Base-by-base conservation (phyloP, 2,113 vertebrate genomes). In the Irena cyanogastra region DNA sequence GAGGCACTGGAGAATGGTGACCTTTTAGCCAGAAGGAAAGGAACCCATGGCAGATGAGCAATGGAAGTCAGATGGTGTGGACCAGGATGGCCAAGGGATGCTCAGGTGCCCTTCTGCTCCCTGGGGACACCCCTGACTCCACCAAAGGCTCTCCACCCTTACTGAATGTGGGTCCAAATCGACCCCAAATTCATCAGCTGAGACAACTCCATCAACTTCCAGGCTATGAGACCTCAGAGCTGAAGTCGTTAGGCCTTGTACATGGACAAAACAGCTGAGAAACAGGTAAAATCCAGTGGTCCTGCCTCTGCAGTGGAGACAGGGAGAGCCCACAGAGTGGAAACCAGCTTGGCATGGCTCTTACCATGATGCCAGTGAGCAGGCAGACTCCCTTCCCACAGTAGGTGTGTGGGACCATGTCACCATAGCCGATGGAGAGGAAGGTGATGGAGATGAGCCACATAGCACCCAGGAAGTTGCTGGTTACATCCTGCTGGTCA, bases 401-500 rank as follows among this genome's bases (percentile, higher is more conserved):
- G 98, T 99, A 99, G 18, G 99, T 99, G 97, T 99, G 99, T 12
- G 99, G 99, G 45, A 99, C 99, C 99, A 99, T 99, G 96, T 99
- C 99, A 23, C 99, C 99, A 0, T 99, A 99, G 79, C 99, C 99
- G 3, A 99, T 99, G 97, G 99, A 99, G 70, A 99, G 98, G 97
- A 99, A 99, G 19, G 99, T 99, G 98, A 99, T 99, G 97, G 99
- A 99, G 97, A 99, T 99, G 72, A 99, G 98, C 99, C 99, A 99
- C 99, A 99, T 99, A 94, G 99, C 99, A 5, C 99, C 98, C 96
- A 99, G 98, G 96, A 99, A 99, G 98, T 99, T 99, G 97, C 99
- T 99, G 97, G 99, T 99, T 56, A 99, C 99, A 2, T 99, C 99
- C 97, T 99, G 99, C 87, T 99, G 98, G 97, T 99, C 99, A 2